phyloP scores from a whole-genome alignment of 2,113 vertebrate genomes.

The Pycnonotus jocosus region DNA sequence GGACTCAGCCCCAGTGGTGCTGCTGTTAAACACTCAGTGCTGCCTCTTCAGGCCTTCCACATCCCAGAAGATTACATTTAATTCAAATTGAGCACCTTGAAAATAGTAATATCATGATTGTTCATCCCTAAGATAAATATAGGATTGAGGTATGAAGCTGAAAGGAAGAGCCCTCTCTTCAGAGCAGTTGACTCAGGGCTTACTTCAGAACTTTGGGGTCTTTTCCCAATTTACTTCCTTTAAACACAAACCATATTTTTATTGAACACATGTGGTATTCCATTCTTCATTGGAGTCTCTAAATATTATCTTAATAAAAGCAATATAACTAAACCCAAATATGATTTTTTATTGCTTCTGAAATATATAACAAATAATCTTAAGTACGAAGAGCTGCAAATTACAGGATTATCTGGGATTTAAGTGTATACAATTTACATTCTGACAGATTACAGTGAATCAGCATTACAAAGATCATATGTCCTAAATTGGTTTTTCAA shows the following conservation, averaged over 20 bases:
- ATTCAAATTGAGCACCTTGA: background rate
- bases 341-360: background rate
- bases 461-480: background rate
- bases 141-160: background rate
- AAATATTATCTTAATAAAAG: background rate
- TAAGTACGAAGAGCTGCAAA: background rate
- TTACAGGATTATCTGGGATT: background rate
- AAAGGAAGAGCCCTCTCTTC: background rate
- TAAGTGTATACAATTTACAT: background rate
- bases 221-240: background rate
- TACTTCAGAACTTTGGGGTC: background rate
- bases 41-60: background rate
- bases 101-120: background rate
- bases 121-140: fast-evolving
- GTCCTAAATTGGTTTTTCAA: background rate
- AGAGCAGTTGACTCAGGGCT: background rate
- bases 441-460: background rate
- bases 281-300: background rate
- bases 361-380: background rate
- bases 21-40: background rate
- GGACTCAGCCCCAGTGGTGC: fast-evolving
- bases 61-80: fast-evolving
- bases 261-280: background rate
- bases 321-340: background rate
- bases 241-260: background rate